Percentiles rank a stretch among this genome's conserved stretches.
Evolutionary conservation across 2,113 vertebrate genomes (phyloP).

Genomic region (Rhynchopsitta pachyrhyncha): DNA sequence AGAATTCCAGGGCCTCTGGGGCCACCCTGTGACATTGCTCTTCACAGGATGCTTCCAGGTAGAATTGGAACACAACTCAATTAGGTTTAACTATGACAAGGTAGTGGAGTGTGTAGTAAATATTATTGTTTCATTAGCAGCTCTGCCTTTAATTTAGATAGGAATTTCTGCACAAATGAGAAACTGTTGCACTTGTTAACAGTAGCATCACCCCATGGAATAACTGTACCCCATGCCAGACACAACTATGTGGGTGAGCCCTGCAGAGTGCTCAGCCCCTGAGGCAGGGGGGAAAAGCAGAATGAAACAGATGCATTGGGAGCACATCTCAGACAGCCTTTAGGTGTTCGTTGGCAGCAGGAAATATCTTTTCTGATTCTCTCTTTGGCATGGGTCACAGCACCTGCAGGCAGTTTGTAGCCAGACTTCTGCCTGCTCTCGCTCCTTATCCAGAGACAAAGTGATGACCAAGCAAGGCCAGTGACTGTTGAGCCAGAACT

Average conservation of each 20-base stretch:
- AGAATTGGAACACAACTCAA: conserved; percentile 6
- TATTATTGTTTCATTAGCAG: conserved; percentile 42
- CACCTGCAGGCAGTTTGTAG: background rate
- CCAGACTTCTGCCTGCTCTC: background rate
- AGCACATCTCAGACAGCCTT: background rate
- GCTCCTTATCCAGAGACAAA: background rate
- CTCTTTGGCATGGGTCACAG: background rate
- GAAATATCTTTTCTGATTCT: background rate
- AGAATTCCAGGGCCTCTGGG: background rate
- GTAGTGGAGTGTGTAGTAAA: conserved; percentile 44
- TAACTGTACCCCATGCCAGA: background rate
- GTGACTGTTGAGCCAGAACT: background rate
- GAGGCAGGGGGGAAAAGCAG: background rate
- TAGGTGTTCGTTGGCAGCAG: background rate
- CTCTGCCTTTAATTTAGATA: conserved; percentile 67
- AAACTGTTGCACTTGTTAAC: background rate
- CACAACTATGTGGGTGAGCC: background rate
- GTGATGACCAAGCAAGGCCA: background rate
- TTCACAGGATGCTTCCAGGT: background rate
- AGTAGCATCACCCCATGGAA: background rate
- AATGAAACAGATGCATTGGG: accelerated
- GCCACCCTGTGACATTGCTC: background rate
- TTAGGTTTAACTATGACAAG: background rate
- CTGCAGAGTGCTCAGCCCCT: background rate
- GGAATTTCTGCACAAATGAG: conserved; percentile 3